Percentiles rank a stretch among this genome's conserved stretches.
These are phyloP conservation scores for Hippopotamus amphibius DNA, from an alignment of 2,113 vertebrate genomes.

Conservation along the genomic window DNA sequence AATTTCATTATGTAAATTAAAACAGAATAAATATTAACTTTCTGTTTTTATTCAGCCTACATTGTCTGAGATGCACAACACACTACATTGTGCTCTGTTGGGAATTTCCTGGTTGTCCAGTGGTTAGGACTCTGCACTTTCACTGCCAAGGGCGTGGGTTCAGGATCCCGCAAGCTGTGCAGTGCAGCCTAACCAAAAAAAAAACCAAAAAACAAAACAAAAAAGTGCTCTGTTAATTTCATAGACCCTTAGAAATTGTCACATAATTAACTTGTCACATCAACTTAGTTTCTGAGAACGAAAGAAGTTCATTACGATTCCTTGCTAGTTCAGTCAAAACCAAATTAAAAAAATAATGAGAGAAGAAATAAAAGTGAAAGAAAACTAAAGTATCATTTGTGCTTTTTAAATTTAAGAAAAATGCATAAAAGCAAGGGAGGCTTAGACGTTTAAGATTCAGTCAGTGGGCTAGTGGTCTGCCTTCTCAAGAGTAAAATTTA, in stretches of 20 bases:
- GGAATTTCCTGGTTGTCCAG: no score
- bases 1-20: not conserved
- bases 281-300: constrained; percentile 38
- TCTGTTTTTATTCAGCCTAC: not conserved
- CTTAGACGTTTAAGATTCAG: not conserved
- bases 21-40: not conserved
- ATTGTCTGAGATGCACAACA: not conserved
- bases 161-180: no score
- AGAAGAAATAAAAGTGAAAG: constrained; percentile 11
- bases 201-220: no score
- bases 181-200: no score
- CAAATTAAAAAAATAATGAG: not conserved
- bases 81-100: not conserved
- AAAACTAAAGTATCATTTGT: not conserved
- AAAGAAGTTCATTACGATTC: not conserved
- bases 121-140: no score
- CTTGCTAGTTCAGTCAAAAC: not conserved
- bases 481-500: not conserved
- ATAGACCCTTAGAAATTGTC: not conserved
- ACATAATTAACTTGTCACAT: not conserved
- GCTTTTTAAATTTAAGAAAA: constrained; percentile 33
- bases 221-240: not conserved
- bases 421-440: not conserved
- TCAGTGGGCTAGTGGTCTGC: not conserved
- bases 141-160: no score